Percentiles rank a stretch among this genome's conserved stretches.
phyloP scores from a whole-genome alignment of 2,888 invertebrate species.

The Molorchus minor region DNA sequence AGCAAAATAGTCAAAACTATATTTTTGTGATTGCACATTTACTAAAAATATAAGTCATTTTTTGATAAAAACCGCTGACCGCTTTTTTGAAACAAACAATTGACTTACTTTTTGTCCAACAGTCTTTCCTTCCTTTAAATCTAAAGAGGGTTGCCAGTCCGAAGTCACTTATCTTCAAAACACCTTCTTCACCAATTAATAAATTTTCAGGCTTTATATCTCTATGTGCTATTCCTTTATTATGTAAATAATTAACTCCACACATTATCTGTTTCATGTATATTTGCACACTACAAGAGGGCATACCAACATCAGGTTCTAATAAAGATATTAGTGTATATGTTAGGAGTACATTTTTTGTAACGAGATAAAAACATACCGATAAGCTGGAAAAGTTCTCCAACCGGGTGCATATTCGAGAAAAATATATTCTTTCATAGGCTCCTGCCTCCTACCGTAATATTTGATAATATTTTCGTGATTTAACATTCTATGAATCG shows the following conservation, averaged over 20 bases:
- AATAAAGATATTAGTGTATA: no score
- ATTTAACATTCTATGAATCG: conserved; percentile 84
- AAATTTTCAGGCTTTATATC: conserved; percentile 98
- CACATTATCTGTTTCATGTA: conserved; percentile 87
- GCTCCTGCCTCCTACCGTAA: conserved; percentile 85
- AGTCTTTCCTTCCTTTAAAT: conserved; percentile 76
- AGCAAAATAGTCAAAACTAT: no score
- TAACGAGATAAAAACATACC: no score
- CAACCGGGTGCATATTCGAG: conserved; percentile 95
- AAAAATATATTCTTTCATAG: conserved; percentile 86
- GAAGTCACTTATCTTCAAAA: conserved; percentile 96
- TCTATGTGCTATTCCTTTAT: conserved; percentile 89
- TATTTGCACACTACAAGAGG: conserved; percentile 78
- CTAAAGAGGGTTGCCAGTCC: conserved; percentile 93
- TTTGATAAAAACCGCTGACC: no score
- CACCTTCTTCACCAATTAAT: conserved; percentile 83
- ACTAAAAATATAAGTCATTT: no score
- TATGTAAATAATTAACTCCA: conserved; percentile 90
- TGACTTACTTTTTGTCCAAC: conserved; percentile 73
- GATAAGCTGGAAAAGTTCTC: conserved; percentile 97
- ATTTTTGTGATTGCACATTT: no score
- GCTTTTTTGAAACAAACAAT: no score
- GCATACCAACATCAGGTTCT: conserved; percentile 96
- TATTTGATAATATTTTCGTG: conserved; percentile 89
- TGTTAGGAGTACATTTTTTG: no score